Evolutionary conservation across 2,113 vertebrate genomes (phyloP).

Genomic region (Perca fluviatilis): DNA sequence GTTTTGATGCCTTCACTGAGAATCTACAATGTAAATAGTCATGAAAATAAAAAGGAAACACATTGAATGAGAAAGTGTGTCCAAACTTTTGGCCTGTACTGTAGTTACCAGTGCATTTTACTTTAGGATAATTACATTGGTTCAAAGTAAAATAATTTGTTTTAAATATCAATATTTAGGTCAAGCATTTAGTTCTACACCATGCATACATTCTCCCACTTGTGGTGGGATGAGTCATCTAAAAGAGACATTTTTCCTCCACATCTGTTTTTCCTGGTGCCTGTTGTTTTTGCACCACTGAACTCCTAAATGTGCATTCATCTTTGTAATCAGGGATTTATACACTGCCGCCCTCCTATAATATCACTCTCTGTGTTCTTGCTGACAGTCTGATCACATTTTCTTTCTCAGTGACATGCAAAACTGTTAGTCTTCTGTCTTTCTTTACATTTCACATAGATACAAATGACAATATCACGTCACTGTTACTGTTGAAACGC

Average conservation of each 20-base stretch:
- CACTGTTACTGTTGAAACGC: neutral
- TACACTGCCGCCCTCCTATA: neutral
- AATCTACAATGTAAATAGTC: no score
- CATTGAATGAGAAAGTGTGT: no score
- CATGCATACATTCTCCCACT: neutral
- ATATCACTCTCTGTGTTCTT: neutral
- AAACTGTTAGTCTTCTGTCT: neutral
- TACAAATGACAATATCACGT: neutral
- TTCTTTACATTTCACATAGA: neutral
- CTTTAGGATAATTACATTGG: neutral
- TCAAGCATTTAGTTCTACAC: neutral
- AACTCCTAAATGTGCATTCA: neutral
- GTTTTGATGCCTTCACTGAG: no score
- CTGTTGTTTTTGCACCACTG: neutral
- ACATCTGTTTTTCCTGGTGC: neutral
- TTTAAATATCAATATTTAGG: neutral
- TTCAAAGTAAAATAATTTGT: neutral
- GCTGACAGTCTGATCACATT: neutral
- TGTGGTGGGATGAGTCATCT: neutral
- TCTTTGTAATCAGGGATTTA: conserved; percentile 8
- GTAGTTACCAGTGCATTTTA: neutral
- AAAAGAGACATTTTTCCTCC: neutral
- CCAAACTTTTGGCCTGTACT: no score
- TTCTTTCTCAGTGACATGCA: neutral
- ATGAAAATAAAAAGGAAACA: no score